phyloP scores from a whole-genome alignment of 2,888 invertebrate species.

The Cyaniris semiargus region DNA sequence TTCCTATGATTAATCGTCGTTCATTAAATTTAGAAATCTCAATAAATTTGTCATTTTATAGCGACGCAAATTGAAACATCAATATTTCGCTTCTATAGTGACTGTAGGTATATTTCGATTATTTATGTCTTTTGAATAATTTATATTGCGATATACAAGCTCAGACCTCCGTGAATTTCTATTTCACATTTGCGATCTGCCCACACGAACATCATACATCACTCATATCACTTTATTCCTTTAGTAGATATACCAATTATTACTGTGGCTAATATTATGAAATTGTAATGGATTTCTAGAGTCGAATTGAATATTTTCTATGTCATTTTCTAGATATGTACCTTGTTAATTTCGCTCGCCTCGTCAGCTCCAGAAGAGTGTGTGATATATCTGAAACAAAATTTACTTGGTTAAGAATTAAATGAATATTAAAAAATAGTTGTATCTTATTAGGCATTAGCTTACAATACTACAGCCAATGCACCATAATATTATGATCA shows the following conservation, averaged over 20 bases:
- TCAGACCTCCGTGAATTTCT: neutral
- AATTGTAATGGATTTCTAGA: neutral
- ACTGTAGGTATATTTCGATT: neutral
- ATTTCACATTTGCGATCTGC: neutral
- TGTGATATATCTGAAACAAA: slow-evolving; percentile 68
- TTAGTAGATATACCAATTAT: neutral
- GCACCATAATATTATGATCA: too few relatives aligned
- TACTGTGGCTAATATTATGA: neutral
- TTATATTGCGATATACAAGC: neutral
- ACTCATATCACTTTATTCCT: neutral
- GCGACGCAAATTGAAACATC: neutral
- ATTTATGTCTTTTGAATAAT: slow-evolving; percentile 22
- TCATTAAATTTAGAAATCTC: slow-evolving; percentile 17
- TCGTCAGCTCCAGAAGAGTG: slow-evolving; percentile 56
- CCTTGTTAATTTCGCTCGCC: slow-evolving; percentile 69
- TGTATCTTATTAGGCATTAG: too few relatives aligned
- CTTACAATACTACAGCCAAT: too few relatives aligned
- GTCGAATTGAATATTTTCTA: neutral
- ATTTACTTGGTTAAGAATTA: slow-evolving; percentile 15
- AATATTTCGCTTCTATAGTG: neutral
- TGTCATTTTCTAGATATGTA: slow-evolving; percentile 42
- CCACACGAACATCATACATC: slow-evolving; percentile 4
- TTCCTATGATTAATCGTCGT: slow-evolving; percentile 23
- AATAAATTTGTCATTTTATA: neutral
- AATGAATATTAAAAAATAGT: neutral